A percentile compares a stretch with the other conserved stretches of the same genome.
Conservation (phyloP, 2,113 vertebrate genomes). For the Cariama cristata region DNA sequence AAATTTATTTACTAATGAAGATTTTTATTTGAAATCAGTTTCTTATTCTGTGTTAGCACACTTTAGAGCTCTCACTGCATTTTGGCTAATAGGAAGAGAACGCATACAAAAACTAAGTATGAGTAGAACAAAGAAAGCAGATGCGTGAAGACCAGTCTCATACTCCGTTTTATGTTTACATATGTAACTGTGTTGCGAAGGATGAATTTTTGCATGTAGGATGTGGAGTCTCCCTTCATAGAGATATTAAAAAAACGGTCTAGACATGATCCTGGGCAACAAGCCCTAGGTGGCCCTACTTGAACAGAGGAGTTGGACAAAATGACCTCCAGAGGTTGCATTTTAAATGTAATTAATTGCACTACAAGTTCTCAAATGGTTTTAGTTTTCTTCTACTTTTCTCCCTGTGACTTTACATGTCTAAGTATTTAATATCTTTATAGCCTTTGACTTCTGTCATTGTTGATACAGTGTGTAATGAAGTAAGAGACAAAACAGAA, state of each 20-base stretch:
- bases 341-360: neutral
- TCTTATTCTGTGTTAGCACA: neutral
- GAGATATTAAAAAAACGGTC: neutral
- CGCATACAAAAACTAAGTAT: neutral
- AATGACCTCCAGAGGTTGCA: neutral
- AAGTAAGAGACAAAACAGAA: neutral
- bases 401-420: neutral
- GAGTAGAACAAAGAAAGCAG: neutral
- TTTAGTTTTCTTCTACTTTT: neutral
- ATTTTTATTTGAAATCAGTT: neutral
- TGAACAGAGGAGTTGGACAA: neutral
- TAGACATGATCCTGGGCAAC: neutral
- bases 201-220: neutral
- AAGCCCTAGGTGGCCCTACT: neutral
- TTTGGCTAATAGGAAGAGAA: neutral
- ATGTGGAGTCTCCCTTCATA: neutral
- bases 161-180: neutral
- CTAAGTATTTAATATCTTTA: neutral
- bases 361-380: neutral
- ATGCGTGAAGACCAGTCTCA: neutral
- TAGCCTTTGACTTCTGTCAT: neutral
- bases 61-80: neutral
- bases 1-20: neutral
- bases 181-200: neutral
- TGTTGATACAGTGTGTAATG: neutral